Base-by-base conservation (phyloP, 2,888 invertebrate genomes). In the Pediacus dermestoides region DNA sequence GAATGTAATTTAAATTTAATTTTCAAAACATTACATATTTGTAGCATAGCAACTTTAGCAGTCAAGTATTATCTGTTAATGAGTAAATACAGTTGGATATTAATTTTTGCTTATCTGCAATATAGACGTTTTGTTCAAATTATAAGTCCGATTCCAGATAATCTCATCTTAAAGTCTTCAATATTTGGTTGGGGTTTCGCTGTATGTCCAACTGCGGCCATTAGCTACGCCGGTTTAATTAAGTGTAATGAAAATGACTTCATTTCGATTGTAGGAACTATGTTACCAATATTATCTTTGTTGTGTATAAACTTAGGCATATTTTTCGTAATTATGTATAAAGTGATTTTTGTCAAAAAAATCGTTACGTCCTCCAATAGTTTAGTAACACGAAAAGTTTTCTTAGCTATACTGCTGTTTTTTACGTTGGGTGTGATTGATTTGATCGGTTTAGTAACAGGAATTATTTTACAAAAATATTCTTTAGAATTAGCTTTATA, bases 71-170 rank as follows among this genome's bases (percentile, higher is more conserved):
- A 83, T 58, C 74, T 81, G 8, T 73, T 82, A 14, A 58, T 84
- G 11, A 73, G 79, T 1, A 79, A 82, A 4, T 84, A 82, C 61
- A 75, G 76, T 49, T 85, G 84, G 85, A 84, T 84, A 82, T 62
- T 84, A 25, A 77, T 84, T 8, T 81, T 81, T 33, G 83, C 81
- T 1, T 70, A 80, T 1, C 60, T 83, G 16, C 83, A 84, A 34
- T 84, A 84, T 57, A 70, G 79, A 28, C 70, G 80, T 33, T 73
- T 83, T 46, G 83, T 85, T 11, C 72, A 76, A 54, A 80, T 84
- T 2, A 74, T 83, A 34, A 75, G 76, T 1, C 71, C 75, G 10
- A 73, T 74, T 28, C 74, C 76, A 8, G 75, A 78, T 1, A 74
- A 77, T 39, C 77, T 82, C 56, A 66, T 82, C 32, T 57, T 80